A percentile compares a stretch with the other conserved stretches of the same genome.
phyloP scores from a whole-genome alignment of 2,888 invertebrate species.

The Limenitis camilla region DNA sequence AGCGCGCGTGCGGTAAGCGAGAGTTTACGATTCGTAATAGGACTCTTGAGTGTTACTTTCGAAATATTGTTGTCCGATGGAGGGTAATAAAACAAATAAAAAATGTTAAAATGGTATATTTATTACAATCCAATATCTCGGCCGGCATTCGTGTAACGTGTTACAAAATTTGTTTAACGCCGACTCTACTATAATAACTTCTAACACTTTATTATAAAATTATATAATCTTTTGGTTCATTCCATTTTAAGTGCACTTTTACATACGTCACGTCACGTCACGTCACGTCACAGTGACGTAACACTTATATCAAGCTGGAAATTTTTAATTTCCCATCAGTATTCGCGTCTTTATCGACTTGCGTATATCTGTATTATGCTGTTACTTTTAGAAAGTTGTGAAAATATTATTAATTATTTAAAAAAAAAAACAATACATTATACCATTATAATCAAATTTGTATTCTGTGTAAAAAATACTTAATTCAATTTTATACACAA shows the following conservation, averaged over 20 bases:
- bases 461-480: background rate
- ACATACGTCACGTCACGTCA: slow-evolving; percentile 36
- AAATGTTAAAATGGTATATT: slow-evolving; percentile 74
- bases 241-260: slow-evolving; percentile 72
- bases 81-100: slow-evolving; percentile 40
- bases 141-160: slow-evolving; percentile 53
- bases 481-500: no score
- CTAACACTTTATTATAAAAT: slow-evolving; percentile 72
- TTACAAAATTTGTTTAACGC: slow-evolving; percentile 67
- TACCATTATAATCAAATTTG: background rate
- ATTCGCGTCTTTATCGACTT: slow-evolving; percentile 20
- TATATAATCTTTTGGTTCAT: slow-evolving; percentile 74
- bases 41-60: background rate
- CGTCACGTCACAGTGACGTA: slow-evolving; percentile 51
- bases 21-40: no score
- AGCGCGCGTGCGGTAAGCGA: no score
- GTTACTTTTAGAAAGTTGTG: slow-evolving; percentile 7
- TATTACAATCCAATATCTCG: slow-evolving; percentile 71
- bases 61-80: background rate
- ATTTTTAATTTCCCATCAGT: slow-evolving; percentile 56
- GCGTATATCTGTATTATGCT: slow-evolving; percentile 19
- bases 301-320: slow-evolving; percentile 54
- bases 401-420: background rate
- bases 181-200: slow-evolving; percentile 52
- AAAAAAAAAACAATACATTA: background rate